Conservation (phyloP, 2,888 invertebrate species). For the Epinotia demarniana region DNA sequence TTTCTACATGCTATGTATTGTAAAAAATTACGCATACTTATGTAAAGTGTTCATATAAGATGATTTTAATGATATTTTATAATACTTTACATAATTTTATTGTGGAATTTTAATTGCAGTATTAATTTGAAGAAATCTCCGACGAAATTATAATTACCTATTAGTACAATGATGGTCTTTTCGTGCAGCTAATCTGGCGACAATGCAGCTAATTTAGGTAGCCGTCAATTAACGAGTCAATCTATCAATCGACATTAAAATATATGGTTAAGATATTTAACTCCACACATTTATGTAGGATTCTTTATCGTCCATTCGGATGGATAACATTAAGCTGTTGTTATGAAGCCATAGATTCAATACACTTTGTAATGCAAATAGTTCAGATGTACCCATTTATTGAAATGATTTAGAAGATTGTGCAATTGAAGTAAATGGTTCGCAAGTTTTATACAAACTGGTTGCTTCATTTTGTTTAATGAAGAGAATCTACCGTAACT, state of each 20-base stretch:
- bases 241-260: slow-evolving; percentile 56
- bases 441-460: slow-evolving; percentile 7
- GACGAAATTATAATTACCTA: slow-evolving; percentile 44
- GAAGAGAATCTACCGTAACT: not conserved
- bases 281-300: slow-evolving; percentile 46
- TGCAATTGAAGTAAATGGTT: not conserved
- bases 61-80: slow-evolving; percentile 63
- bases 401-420: not conserved
- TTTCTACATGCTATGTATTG: slow-evolving; percentile 84
- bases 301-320: slow-evolving; percentile 25
- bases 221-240: slow-evolving; percentile 82
- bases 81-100: slow-evolving; percentile 45
- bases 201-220: slow-evolving; percentile 58
- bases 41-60: slow-evolving; percentile 78
- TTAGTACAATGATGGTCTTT: slow-evolving; percentile 54
- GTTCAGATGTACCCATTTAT: not conserved
- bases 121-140: slow-evolving; percentile 37
- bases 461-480: slow-evolving; percentile 4
- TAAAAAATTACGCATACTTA: slow-evolving; percentile 80
- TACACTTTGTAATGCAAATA: not conserved
- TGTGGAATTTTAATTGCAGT: slow-evolving; percentile 44
- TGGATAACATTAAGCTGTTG: slow-evolving; percentile 2
- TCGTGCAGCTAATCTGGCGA: slow-evolving; percentile 22
- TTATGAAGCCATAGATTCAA: slow-evolving; percentile 4
- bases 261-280: slow-evolving; percentile 50